Evolutionary conservation across 2,113 vertebrate genomes (phyloP).

Genomic region (Grus americana): DNA sequence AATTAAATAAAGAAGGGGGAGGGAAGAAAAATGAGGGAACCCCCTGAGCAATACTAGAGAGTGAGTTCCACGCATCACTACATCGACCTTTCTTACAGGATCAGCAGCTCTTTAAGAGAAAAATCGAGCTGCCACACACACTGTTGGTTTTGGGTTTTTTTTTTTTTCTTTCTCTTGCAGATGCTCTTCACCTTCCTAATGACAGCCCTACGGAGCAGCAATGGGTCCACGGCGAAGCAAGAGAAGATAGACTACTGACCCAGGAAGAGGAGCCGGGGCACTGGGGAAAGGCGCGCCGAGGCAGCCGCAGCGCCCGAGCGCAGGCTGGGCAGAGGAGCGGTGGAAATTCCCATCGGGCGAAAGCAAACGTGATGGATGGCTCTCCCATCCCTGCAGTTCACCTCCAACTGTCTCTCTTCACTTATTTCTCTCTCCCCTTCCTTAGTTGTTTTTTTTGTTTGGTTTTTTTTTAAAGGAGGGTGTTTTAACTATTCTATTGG

Average conservation of each 20-base stretch:
- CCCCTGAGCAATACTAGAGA: background rate
- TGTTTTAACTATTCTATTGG: background rate
- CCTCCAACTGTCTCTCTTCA: background rate
- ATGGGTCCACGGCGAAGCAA: background rate
- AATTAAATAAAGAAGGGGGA: background rate
- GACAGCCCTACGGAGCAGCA: background rate
- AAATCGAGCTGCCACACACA: background rate
- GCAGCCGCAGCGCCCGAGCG: background rate
- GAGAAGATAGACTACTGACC: conserved; percentile 19
- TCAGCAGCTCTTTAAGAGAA: background rate
- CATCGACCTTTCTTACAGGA: background rate
- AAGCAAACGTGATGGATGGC: conserved; percentile 53
- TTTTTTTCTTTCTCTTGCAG: background rate
- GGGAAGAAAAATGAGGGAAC: background rate
- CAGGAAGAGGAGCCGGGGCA: background rate
- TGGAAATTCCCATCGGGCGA: background rate
- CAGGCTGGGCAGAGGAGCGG: background rate
- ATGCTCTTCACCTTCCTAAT: background rate
- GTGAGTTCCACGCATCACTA: rapidly evolving
- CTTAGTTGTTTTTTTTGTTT: background rate
- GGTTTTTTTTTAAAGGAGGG: background rate
- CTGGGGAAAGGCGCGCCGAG: background rate
- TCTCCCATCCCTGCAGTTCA: background rate
- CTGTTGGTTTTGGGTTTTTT: no score
- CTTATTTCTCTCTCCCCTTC: background rate